These are phyloP conservation scores for Holotrichia oblita DNA, from an alignment of 1,140 invertebrate species.

Conservation along the genomic window DNA sequence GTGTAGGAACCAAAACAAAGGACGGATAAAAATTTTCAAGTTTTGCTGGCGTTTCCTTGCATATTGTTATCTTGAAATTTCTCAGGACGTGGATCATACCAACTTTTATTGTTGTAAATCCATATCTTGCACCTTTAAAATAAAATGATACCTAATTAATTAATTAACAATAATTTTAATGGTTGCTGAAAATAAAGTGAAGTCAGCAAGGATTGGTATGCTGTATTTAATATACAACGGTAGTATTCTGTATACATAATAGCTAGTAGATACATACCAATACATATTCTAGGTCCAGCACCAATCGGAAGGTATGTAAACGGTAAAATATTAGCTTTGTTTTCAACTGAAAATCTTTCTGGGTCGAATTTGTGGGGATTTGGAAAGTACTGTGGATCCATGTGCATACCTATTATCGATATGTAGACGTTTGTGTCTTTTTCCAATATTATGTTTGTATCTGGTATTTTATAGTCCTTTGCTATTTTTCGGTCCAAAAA, in stretches of 20 bases:
- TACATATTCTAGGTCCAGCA: constrained; percentile 69
- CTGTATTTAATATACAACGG: too few relatives aligned
- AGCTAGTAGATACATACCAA: constrained; percentile 60
- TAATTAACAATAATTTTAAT: not conserved
- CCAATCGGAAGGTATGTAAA: constrained; percentile 68
- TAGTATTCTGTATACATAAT: not conserved
- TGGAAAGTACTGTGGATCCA: constrained; percentile 65
- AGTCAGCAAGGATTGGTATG: too few relatives aligned
- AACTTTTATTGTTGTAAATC: constrained; percentile 61
- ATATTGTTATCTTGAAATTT: constrained; percentile 50
- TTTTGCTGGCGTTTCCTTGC: not conserved
- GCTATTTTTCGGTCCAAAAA: constrained; percentile 57
- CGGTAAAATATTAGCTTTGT: constrained; percentile 42
- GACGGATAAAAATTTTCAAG: not conserved
- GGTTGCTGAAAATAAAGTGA: too few relatives aligned
- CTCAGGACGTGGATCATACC: constrained; percentile 60
- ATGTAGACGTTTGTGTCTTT: constrained; percentile 56
- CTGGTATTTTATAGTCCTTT: constrained; percentile 60
- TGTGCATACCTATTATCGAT: constrained; percentile 56
- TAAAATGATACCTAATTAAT: too few relatives aligned
- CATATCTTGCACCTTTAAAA: constrained; percentile 59
- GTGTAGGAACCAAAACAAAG: not conserved
- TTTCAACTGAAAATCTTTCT: constrained; percentile 66
- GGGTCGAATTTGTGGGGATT: constrained; percentile 73
- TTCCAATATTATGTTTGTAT: constrained; percentile 48